Percentiles rank a stretch among this genome's conserved stretches.
phyloP scores from a whole-genome alignment of 2,888 invertebrate genomes.

The Andrena praecox region DNA sequence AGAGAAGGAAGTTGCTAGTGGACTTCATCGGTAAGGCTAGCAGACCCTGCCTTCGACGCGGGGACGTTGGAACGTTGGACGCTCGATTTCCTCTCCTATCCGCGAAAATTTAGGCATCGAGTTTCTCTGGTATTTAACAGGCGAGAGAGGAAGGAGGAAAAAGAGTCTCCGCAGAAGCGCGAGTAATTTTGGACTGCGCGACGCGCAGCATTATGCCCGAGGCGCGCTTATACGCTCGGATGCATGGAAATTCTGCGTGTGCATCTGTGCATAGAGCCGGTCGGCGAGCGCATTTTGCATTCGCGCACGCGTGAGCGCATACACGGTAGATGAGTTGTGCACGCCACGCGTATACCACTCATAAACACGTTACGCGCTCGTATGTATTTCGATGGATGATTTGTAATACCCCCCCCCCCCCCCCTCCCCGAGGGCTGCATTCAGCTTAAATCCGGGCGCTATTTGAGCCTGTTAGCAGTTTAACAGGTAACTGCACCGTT shows the following conservation, averaged over 20 bases:
- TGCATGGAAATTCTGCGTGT: constrained; percentile 62
- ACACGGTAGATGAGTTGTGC: constrained; percentile 46
- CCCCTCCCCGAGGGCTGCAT: constrained; percentile 62
- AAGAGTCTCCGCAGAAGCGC: neutral
- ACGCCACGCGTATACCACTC: constrained; percentile 13
- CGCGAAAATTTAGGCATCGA: too few relatives aligned
- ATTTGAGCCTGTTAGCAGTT: constrained; percentile 72
- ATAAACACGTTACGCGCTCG: constrained; percentile 34
- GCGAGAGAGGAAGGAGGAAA: neutral
- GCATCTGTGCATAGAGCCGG: constrained; percentile 54
- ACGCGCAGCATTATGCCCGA: constrained; percentile 28
- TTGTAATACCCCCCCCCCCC: constrained; percentile 63
- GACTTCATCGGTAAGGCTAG: too few relatives aligned
- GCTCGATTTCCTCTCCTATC: too few relatives aligned
- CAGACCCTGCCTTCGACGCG: too few relatives aligned
- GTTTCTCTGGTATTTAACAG: too few relatives aligned
- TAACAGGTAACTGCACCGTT: constrained; percentile 71
- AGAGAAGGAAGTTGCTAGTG: too few relatives aligned
- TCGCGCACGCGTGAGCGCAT: constrained; percentile 39
- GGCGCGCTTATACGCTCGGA: constrained; percentile 44
- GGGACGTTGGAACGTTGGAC: too few relatives aligned
- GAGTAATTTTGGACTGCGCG: constrained; percentile 43
- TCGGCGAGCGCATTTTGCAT: constrained; percentile 38
- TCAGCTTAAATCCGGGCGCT: constrained; percentile 72
- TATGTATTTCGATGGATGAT: constrained; percentile 70